Evolutionary conservation across 1,140 invertebrate genomes (phyloP), one percentile per base, ranked within the genome.

Genomic region (Apis cerana): DNA sequence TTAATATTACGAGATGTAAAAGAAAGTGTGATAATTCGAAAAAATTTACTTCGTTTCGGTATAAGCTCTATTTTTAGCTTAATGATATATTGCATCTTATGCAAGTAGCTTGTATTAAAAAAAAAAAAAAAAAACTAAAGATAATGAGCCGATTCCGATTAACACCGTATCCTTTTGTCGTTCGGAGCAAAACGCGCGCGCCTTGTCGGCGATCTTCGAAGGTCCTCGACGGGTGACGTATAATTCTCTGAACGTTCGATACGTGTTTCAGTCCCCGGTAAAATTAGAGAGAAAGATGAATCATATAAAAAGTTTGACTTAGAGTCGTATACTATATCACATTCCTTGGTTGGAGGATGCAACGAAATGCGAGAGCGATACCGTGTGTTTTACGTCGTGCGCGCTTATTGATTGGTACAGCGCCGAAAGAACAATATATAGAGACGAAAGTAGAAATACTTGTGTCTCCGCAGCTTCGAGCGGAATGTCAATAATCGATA

Each of bases 341-440:
- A 19, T 23, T 23, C 21, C 21, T 33, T 48, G 21, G 48, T 50
- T 19, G 19, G 27, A 43, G 62, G 27, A 23, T 71, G 48, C 56
- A 19, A 84, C 56, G 65, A 75, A 59, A 67, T 78, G 67, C 69
- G 54, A 74, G 54, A 74, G 33, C 64, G 58, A 85, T 86, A 67
- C 80, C 62, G 70, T 12, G 80, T 76, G 68, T 86, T 87, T 87
- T 78, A 83, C 76, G 56, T 82, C 65, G 72, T 54, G 50, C 33
- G 52, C 71, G 64, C 58, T 84, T 88, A 88, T 88, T 83, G 86
- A 88, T 88, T 84, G 82, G 76, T 70, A 84, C 82, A 74, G 67
- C 50, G 50, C n/a, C 72, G 83, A 82, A 88, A 85, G 86, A 82
- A 83, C 80, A 85, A 83, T 85, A 80, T 84, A 68, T 75, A 81